Percentiles rank a stretch among this genome's conserved stretches.
phyloP scores from a whole-genome alignment of 2,113 vertebrate species.

The Bubo blakistoni region DNA sequence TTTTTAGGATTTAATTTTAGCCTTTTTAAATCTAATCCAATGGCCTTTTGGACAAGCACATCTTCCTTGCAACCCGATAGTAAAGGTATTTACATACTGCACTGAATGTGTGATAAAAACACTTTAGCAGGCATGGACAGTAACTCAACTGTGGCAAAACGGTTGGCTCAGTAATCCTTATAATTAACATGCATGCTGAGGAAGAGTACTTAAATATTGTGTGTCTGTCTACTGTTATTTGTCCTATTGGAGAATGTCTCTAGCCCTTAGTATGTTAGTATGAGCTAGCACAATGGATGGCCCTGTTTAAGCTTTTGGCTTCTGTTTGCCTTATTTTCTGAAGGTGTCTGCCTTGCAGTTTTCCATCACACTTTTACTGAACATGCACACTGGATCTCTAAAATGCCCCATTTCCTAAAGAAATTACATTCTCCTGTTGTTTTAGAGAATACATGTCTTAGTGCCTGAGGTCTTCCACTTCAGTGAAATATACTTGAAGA shows the following conservation, averaged over 20 bases:
- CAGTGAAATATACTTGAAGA: background rate
- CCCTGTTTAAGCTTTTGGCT: background rate
- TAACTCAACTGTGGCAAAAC: slow-evolving; percentile 70
- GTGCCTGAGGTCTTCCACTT: background rate
- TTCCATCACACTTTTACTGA: background rate
- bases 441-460: background rate
- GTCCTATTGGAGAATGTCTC: background rate
- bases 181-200: slow-evolving; percentile 70
- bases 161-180: slow-evolving; percentile 75
- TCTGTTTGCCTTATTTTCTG: background rate
- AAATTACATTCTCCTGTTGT: background rate
- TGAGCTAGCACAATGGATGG: background rate
- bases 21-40: slow-evolving; percentile 99
- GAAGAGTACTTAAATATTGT: slow-evolving; percentile 4
- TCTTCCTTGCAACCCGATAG: slow-evolving; percentile 85
- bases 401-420: background rate
- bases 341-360: background rate
- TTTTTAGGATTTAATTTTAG: slow-evolving; percentile 99
- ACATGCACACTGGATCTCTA: background rate
- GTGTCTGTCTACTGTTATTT: background rate
- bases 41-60: slow-evolving; percentile 97
- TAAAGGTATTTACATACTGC: slow-evolving; percentile 88
- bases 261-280: background rate
- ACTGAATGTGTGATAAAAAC: slow-evolving; percentile 75
- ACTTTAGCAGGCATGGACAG: slow-evolving; percentile 70